These are phyloP conservation scores for Sisor rabdophorus DNA, from an alignment of 2,113 vertebrate genomes.

Conservation along the genomic window DNA sequence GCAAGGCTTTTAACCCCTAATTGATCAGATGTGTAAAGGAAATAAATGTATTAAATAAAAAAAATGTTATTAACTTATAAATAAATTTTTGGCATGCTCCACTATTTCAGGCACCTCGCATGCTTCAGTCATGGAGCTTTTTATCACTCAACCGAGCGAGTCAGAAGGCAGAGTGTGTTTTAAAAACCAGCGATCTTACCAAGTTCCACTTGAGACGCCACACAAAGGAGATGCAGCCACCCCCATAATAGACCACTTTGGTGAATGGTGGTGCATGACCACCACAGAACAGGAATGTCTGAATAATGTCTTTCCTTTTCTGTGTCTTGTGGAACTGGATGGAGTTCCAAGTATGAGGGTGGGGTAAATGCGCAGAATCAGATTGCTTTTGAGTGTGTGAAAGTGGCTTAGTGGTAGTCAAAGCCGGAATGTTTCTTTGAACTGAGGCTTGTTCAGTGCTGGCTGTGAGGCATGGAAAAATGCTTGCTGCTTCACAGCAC, in stretches of 20 bases:
- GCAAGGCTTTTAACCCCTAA: too few relatives aligned
- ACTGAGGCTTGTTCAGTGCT: constrained; percentile 35
- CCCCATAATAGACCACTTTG: constrained; percentile 51
- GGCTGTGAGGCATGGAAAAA: constrained; percentile 33
- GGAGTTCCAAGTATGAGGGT: constrained; percentile 13
- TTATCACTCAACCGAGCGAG: constrained; percentile 34
- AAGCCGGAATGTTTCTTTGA: constrained; percentile 42
- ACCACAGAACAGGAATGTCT: constrained; percentile 34
- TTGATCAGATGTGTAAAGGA: too few relatives aligned
- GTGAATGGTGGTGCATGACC: constrained; percentile 39
- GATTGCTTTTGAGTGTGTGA: constrained; percentile 42
- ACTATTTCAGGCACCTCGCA: constrained; percentile 62
- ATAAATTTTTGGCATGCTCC: constrained; percentile 60
- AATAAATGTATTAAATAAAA: too few relatives aligned
- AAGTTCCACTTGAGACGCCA: constrained; percentile 48
- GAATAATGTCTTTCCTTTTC: constrained; percentile 15
- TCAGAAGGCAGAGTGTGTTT: constrained; percentile 44
- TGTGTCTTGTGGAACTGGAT: constrained; percentile 40
- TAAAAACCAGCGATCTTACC: constrained; percentile 44
- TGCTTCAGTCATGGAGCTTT: constrained; percentile 63
- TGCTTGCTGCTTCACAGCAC: constrained; percentile 17
- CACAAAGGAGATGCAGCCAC: constrained; percentile 46
- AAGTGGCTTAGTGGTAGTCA: constrained; percentile 46
- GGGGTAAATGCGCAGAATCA: constrained; percentile 40
- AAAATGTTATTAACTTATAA: too few relatives aligned